Percentiles rank a stretch among this genome's conserved stretches.
phyloP scores from a whole-genome alignment of 2,797 vertebrate genomes.

The Apodemus agrarius region DNA sequence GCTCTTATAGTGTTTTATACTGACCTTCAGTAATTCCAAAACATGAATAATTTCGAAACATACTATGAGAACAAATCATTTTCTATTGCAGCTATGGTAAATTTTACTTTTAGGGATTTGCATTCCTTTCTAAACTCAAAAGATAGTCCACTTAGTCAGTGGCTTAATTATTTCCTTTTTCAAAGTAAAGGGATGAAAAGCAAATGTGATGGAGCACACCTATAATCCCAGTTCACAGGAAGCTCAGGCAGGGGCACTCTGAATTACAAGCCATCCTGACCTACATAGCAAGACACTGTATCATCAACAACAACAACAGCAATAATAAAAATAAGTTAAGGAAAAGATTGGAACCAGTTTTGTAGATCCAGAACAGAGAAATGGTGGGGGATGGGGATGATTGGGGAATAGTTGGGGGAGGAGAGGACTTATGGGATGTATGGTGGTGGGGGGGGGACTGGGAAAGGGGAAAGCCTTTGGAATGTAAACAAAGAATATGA shows the following conservation, averaged over 20 bases:
- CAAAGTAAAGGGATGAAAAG: not conserved
- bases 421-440: no score
- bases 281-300: not conserved
- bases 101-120: not conserved
- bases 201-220: not conserved
- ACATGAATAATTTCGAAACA: not conserved
- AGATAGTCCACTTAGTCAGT: constrained; percentile 11
- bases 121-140: constrained; percentile 38
- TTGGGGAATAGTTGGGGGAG: no score
- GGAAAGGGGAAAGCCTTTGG: no score
- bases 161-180: not conserved
- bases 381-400: no score
- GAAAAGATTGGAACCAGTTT: no score
- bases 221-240: not conserved
- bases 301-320: not conserved
- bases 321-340: no score
- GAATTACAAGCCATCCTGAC: not conserved
- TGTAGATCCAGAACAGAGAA: no score
- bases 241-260: no score
- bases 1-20: not conserved
- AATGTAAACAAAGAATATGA: no score
- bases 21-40: constrained; percentile 4
- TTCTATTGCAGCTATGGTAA: not conserved
- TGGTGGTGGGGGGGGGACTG: no score
- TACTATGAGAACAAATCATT: constrained; percentile 36